Percentiles rank a stretch among this genome's conserved stretches.
Conservation (phyloP, 1,140 invertebrate genomes). For the Drosophila pseudoobscura region DNA sequence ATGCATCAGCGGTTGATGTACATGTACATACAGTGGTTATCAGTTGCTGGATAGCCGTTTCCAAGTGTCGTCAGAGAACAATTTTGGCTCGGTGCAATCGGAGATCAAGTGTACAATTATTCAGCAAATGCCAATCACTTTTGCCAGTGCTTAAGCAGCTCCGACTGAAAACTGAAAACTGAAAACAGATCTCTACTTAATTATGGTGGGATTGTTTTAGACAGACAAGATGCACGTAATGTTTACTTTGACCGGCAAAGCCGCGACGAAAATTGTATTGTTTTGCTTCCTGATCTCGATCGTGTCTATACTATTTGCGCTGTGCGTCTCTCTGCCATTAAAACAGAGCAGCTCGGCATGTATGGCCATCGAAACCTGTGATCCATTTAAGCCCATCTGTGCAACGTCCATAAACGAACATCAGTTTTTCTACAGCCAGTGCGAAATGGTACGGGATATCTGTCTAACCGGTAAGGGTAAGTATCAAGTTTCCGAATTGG, state of each 20-base stretch:
- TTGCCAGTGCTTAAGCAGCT: not conserved
- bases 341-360: slow-evolving; percentile 42
- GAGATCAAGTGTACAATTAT: slow-evolving; percentile 6
- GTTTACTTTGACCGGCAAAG: slow-evolving; percentile 7
- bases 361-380: slow-evolving; percentile 52
- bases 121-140: not conserved
- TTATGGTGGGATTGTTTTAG: slow-evolving; percentile 4
- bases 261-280: slow-evolving; percentile 27
- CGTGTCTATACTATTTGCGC: slow-evolving; percentile 31
- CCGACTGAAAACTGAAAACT: not conserved
- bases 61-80: slow-evolving; percentile 26
- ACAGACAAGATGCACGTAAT: slow-evolving; percentile 16
- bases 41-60: slow-evolving; percentile 55
- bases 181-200: not conserved
- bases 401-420: slow-evolving; percentile 62
- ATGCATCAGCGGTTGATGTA: slow-evolving; percentile 41
- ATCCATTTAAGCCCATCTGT: slow-evolving; percentile 68
- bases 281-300: slow-evolving; percentile 44
- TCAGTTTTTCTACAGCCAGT: slow-evolving; percentile 80
- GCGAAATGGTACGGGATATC: slow-evolving; percentile 74
- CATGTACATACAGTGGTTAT: slow-evolving; percentile 48
- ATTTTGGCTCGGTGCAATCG: slow-evolving; percentile 12
- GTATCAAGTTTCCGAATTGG: not conserved
- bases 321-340: slow-evolving; percentile 46
- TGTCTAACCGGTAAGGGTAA: slow-evolving; percentile 75